Evolutionary conservation across 2,888 invertebrate species (phyloP), one percentile per base, ranked within the genome.

Genomic region (Acleris holmiana): DNA sequence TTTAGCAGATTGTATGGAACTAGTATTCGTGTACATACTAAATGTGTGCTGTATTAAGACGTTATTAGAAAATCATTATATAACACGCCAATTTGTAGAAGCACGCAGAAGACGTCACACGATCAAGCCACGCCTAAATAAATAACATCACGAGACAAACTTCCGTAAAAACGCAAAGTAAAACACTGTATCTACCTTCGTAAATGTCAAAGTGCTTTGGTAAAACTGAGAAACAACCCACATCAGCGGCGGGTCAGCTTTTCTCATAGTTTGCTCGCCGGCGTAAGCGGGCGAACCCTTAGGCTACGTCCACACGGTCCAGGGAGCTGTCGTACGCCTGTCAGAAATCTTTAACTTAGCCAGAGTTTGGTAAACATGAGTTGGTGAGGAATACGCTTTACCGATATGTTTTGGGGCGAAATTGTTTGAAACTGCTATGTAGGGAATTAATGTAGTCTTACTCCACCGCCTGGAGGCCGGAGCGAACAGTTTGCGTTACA

Each of bases 201-300:
- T 60, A 65, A 65, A 65, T 65, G 63, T 58, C 63, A 63, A 61
- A 59, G 63, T 67, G 58, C 55, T 59, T 58, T 67, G 55, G 60
- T 59, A 65, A 63, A 67, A 62, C 66, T 62, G 66, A 62, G 62
- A 57, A 66, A 58, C 62, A 66, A 63, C 67, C 67, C 63, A 67
- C 67, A 63, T 63, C 63, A 67, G 63, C 58, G 54, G 44, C 48
- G 63, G 67, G 67, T 67, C 63, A 63, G 67, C 58, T 58, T 67
- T 63, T 54, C 55, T 59, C 60, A 65, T 65, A 67, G 67, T 67
- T 63, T 67, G 67, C 57, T 35, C 51, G 17, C 40, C 15, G 57
- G 53, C 54, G 57, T 57, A 53, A 66, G 62, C 57, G 53, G 49
- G 57, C 41, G 29, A 44, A 65, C 65, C 58, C 59, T 59, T 50